These are phyloP conservation scores for Spisula subtruncata DNA, from an alignment of 2,888 invertebrate genomes.

Conservation along the genomic window DNA sequence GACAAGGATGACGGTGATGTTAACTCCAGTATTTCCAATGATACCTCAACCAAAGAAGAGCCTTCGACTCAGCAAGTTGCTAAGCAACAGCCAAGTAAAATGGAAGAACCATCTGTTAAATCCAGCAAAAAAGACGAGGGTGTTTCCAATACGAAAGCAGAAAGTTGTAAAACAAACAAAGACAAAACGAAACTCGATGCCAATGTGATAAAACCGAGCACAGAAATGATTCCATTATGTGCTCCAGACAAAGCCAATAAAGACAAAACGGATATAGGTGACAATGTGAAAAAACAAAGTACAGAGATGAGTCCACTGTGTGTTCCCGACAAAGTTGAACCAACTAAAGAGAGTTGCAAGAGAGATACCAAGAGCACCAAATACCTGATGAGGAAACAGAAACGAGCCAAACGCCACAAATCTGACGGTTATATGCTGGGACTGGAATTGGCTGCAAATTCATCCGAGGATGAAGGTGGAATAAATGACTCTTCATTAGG, in stretches of 20 bases:
- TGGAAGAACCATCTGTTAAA: not conserved
- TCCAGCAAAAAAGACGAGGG: not conserved
- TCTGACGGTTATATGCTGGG: constrained; percentile 84
- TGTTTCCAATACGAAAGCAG: not conserved
- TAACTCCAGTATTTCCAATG: not conserved
- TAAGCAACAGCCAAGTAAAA: not conserved
- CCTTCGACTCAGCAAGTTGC: not conserved
- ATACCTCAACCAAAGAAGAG: not conserved
- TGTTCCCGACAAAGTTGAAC: not conserved
- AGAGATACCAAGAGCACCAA: constrained; percentile 52
- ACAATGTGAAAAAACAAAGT: not conserved
- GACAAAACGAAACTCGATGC: not conserved
- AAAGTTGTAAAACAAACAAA: not conserved
- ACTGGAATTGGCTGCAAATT: constrained; percentile 73
- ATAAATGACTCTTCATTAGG: constrained; percentile 55
- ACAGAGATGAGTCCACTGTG: not conserved
- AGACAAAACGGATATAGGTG: not conserved
- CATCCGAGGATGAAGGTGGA: constrained; percentile 75
- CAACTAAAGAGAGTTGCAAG: not conserved
- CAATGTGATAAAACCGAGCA: not conserved
- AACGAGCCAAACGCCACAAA: constrained; percentile 80
- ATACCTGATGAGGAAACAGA: constrained; percentile 80
- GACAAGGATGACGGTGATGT: not conserved
- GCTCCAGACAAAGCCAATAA: not conserved
- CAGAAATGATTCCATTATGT: not conserved